phyloP scores from a whole-genome alignment of 2,113 vertebrate genomes.

The Pteruthius melanotis region DNA sequence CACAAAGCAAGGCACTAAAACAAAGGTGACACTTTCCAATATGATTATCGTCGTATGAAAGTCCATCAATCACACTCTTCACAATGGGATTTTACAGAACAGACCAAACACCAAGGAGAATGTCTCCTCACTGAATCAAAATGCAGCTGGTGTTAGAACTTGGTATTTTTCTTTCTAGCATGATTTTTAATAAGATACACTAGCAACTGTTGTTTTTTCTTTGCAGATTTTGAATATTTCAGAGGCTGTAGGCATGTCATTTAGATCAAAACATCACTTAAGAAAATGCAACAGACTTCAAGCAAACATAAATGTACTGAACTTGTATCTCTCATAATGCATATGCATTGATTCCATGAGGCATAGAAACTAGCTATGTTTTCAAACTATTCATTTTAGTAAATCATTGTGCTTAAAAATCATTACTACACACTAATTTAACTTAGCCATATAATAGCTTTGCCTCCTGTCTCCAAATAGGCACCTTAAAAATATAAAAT shows the following conservation, averaged over 20 bases:
- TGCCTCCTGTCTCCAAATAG: neutral
- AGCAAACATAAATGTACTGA: neutral
- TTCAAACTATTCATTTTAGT: neutral
- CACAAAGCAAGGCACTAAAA: neutral
- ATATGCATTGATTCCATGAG: neutral
- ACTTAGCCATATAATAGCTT: neutral
- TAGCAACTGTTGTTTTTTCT: neutral
- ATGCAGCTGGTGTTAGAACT: neutral
- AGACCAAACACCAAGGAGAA: neutral
- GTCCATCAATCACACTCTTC: neutral
- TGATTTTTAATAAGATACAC: neutral
- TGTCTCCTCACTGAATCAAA: neutral
- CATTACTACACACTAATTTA: neutral
- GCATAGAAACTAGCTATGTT: neutral
- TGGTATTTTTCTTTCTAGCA: neutral
- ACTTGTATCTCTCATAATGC: neutral
- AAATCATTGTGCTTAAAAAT: neutral
- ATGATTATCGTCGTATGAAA: neutral
- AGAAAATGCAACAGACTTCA: neutral
- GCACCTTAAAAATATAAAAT: neutral
- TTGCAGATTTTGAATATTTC: neutral
- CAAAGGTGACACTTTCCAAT: neutral
- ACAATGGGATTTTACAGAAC: neutral
- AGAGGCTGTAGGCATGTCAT: neutral
- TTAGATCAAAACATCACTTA: neutral